Percentiles rank a stretch among this genome's conserved stretches.
These are phyloP conservation scores for Sisyra terminalis DNA, from an alignment of 2,888 invertebrate genomes.

Conservation along the genomic window DNA sequence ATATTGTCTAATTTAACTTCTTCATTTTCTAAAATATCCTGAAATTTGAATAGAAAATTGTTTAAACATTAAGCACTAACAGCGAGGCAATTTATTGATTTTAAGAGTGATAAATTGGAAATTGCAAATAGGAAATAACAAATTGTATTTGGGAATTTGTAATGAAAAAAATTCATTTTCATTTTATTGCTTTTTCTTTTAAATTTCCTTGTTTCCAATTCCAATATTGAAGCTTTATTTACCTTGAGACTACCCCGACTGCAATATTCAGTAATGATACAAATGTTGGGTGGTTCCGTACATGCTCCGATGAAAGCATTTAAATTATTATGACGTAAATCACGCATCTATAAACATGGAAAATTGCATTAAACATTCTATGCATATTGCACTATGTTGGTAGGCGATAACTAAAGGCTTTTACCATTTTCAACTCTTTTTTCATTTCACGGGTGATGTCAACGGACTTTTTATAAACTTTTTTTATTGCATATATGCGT, in stretches of 20 bases:
- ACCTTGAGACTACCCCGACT: conserved; percentile 82
- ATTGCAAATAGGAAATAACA: too few species aligned
- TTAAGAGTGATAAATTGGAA: too few species aligned
- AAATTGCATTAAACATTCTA: background rate
- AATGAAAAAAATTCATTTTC: too few species aligned
- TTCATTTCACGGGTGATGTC: conserved; percentile 83
- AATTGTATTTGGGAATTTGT: too few species aligned
- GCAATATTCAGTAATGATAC: conserved; percentile 79
- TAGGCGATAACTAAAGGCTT: conserved; percentile 16
- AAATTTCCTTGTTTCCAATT: too few species aligned
- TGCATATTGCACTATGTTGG: background rate
- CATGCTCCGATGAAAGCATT: conserved; percentile 87
- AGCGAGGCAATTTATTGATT: too few species aligned
- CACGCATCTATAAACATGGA: conserved; percentile 51
- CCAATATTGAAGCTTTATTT: conserved; percentile 15
- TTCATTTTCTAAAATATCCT: conserved; percentile 89
- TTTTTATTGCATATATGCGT: conserved; percentile 71
- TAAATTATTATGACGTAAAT: conserved; percentile 79
- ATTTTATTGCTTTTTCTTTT: too few species aligned
- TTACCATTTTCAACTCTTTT: conserved; percentile 80
- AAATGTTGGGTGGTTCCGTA: conserved; percentile 79
- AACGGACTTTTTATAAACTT: conserved; percentile 67
- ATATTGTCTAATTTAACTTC: conserved; percentile 91
- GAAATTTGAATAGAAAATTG: conserved; percentile 15
- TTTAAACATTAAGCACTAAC: too few species aligned